Conservation (phyloP, 2,888 invertebrate genomes). For the Acholoe squamosa region DNA sequence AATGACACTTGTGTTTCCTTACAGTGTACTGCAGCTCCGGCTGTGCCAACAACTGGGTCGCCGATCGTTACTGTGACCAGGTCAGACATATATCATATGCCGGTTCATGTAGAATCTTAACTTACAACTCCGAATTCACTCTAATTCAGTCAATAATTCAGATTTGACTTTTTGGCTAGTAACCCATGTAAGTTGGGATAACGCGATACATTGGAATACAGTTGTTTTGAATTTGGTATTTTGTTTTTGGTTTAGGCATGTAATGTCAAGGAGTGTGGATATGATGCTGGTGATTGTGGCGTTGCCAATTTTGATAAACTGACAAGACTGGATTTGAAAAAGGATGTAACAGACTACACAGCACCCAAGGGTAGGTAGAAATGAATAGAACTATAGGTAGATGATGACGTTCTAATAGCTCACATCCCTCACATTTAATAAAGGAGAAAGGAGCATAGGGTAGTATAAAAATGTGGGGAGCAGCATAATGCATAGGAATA, state of each 20-base stretch:
- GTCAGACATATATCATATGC: too few species aligned
- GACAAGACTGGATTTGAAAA: slow-evolving; percentile 72
- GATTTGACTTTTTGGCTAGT: too few species aligned
- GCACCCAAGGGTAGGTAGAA: slow-evolving; percentile 79
- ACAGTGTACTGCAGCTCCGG: slow-evolving; percentile 82
- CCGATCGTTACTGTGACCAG: slow-evolving; percentile 84
- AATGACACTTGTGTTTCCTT: slow-evolving; percentile 18
- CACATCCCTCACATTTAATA: too few species aligned
- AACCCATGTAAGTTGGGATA: too few species aligned
- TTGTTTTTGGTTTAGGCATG: slow-evolving; percentile 76
- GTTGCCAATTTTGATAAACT: slow-evolving; percentile 78
- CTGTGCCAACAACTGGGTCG: slow-evolving; percentile 84
- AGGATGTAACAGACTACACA: slow-evolving; percentile 73
- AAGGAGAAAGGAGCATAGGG: too few species aligned
- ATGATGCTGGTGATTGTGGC: slow-evolving; percentile 85
- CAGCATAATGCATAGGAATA: too few species aligned
- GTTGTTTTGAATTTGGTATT: too few species aligned
- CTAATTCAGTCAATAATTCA: too few species aligned
- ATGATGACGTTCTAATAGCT: too few species aligned
- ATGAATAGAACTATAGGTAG: too few species aligned
- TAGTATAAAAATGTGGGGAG: too few species aligned
- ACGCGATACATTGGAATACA: not conserved
- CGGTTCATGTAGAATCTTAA: not conserved
- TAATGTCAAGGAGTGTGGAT: slow-evolving; percentile 84
- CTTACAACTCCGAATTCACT: too few species aligned